Evolutionary conservation across 2,113 vertebrate species (phyloP).

Genomic region (Gracilinanus agilis): DNA sequence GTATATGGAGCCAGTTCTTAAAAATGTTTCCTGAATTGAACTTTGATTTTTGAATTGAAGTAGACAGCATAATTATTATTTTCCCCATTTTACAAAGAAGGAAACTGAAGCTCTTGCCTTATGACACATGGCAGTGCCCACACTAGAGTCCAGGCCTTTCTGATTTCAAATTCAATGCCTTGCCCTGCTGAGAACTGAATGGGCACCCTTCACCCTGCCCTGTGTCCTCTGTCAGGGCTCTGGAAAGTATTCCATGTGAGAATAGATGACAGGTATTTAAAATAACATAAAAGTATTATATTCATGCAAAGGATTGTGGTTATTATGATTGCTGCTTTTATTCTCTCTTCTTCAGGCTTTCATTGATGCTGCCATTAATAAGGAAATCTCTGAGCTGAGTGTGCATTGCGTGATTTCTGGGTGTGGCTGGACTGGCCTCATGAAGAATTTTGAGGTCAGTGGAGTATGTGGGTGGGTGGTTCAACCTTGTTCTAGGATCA

Average conservation of each 20-base stretch:
- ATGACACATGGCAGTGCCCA: not conserved
- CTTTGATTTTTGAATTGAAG: not conserved
- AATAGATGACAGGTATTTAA: not conserved
- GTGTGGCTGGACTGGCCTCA: conserved; percentile 84
- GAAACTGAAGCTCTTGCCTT: not conserved
- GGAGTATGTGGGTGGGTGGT: not conserved
- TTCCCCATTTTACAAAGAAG: not conserved
- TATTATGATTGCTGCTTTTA: not conserved
- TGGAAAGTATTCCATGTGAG: not conserved
- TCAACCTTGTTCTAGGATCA: not conserved
- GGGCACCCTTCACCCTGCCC: not conserved
- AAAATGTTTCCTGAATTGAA: not conserved
- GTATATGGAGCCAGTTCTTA: not conserved
- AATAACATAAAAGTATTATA: not conserved
- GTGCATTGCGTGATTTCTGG: conserved; percentile 84
- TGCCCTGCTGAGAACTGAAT: not conserved
- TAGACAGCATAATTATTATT: not conserved
- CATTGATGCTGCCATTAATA: conserved; percentile 86
- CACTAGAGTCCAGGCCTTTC: not conserved
- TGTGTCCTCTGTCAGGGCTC: not conserved
- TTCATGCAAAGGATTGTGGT: not conserved
- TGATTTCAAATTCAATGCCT: not conserved
- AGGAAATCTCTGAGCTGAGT: conserved; percentile 86
- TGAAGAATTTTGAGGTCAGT: conserved; percentile 85
- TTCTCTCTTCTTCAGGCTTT: conserved; percentile 81